phyloP scores from a whole-genome alignment of 1,140 invertebrate genomes.

The Drosophila kurseongensis region DNA sequence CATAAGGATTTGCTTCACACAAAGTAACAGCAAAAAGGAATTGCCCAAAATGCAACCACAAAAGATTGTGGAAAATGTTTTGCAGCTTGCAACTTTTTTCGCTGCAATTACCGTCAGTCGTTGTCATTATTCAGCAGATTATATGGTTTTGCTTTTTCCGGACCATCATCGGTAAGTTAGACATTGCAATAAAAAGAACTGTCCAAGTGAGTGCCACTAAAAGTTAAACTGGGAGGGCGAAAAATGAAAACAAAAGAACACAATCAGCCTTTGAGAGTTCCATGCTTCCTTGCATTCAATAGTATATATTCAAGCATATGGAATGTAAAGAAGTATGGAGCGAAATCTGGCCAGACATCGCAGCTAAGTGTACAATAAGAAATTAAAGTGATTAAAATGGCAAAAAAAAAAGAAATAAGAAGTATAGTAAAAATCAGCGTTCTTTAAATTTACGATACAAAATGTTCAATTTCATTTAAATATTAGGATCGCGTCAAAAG shows the following conservation, averaged over 20 bases:
- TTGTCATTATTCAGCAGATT: slow-evolving; percentile 65
- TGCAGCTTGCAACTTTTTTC: slow-evolving; percentile 28
- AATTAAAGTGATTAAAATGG: neutral
- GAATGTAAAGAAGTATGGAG: slow-evolving; percentile 85
- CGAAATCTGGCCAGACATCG: slow-evolving; percentile 75
- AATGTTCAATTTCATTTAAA: too few relatives aligned
- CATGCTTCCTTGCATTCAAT: slow-evolving; percentile 85
- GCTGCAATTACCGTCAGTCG: slow-evolving; percentile 60
- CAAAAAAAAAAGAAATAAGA: neutral
- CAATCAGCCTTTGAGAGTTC: slow-evolving; percentile 81
- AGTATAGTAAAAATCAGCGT: too few relatives aligned
- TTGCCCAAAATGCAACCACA: slow-evolving; percentile 49
- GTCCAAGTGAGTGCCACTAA: slow-evolving; percentile 29
- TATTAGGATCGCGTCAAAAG: too few relatives aligned
- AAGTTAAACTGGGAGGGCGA: slow-evolving; percentile 24
- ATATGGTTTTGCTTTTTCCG: slow-evolving; percentile 32
- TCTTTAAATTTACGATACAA: too few relatives aligned
- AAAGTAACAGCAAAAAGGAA: slow-evolving; percentile 49
- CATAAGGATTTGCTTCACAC: slow-evolving; percentile 70
- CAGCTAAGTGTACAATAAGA: neutral
- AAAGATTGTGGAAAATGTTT: slow-evolving; percentile 65
- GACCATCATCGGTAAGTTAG: slow-evolving; percentile 39
- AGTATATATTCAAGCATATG: slow-evolving; percentile 83
- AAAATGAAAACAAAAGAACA: slow-evolving; percentile 17
- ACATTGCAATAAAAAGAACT: slow-evolving; percentile 5